A percentile compares a stretch with the other conserved stretches of the same genome.
Conservation (phyloP, 2,113 vertebrate species). For the Micromys minutus region DNA sequence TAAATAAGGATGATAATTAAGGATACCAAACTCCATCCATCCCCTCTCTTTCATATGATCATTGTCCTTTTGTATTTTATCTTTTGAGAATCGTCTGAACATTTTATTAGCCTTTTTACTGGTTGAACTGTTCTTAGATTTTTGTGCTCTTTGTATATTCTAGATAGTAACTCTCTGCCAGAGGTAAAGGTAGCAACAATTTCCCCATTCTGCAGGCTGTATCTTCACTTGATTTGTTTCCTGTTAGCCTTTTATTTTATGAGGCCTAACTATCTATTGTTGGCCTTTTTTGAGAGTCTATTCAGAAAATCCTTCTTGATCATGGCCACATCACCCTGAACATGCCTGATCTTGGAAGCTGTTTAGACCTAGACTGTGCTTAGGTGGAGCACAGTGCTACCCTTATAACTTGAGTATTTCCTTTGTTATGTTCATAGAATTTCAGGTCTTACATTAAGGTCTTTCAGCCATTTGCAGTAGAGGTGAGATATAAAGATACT, state of each 20-base stretch:
- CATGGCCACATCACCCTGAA: not conserved
- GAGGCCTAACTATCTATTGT: not conserved
- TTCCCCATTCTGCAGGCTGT: not conserved
- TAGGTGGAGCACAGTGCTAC: not conserved
- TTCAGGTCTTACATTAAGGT: not conserved
- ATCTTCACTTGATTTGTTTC: not conserved
- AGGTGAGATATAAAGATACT: not conserved
- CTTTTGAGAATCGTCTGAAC: not conserved
- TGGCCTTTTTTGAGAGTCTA: not conserved
- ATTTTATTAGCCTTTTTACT: not conserved
- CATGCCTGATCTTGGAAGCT: not conserved
- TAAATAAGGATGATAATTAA: not conserved
- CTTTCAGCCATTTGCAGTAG: not conserved
- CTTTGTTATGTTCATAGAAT: not conserved
- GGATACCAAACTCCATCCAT: not conserved
- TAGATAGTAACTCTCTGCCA: not conserved
- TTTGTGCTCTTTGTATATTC: not conserved
- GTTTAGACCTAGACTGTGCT: not conserved
- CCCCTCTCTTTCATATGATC: not conserved
- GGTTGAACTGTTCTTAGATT: not conserved
- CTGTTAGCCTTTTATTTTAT: not conserved
- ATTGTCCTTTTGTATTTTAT: not conserved
- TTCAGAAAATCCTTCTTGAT: not conserved
- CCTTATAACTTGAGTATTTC: not conserved
- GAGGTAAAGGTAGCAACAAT: not conserved